Conservation (phyloP, 2,888 invertebrate genomes). For the Cataglyphis livida region DNA sequence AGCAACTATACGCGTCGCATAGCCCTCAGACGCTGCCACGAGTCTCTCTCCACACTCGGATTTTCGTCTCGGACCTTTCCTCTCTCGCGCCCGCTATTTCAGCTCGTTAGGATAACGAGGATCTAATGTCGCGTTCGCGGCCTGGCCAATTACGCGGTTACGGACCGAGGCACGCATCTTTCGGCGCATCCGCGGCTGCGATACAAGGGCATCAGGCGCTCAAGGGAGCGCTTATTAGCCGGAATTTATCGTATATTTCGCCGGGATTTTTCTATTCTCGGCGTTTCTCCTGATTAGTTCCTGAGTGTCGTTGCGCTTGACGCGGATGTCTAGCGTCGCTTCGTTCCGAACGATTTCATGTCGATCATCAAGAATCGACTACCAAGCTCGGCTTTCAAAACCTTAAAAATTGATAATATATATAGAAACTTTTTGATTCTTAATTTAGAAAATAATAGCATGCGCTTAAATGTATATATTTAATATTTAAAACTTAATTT, state of each 20-base stretch:
- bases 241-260: slow-evolving; percentile 33
- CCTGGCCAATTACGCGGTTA: slow-evolving; percentile 83
- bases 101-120: slow-evolving; percentile 85
- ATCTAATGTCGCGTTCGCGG: slow-evolving; percentile 85
- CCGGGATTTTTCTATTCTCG: slow-evolving; percentile 34
- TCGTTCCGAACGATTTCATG: slow-evolving; percentile 33
- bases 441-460: background rate
- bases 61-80: slow-evolving; percentile 76
- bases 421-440: background rate
- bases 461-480: background rate
- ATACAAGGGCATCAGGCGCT: background rate
- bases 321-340: slow-evolving; percentile 12
- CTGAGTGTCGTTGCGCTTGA: background rate
- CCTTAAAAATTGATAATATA: background rate
- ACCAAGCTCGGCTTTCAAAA: background rate
- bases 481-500: background rate
- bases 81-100: slow-evolving; percentile 79
- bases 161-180: slow-evolving; percentile 77
- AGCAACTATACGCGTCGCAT: slow-evolving; percentile 32
- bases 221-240: slow-evolving; percentile 39
- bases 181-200: slow-evolving; percentile 71
- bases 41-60: slow-evolving; percentile 53
- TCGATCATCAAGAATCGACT: background rate
- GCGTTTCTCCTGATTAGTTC: background rate
- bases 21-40: background rate